These are phyloP conservation scores for Acleris emargana DNA, from an alignment of 2,888 invertebrate species.

Conservation along the genomic window DNA sequence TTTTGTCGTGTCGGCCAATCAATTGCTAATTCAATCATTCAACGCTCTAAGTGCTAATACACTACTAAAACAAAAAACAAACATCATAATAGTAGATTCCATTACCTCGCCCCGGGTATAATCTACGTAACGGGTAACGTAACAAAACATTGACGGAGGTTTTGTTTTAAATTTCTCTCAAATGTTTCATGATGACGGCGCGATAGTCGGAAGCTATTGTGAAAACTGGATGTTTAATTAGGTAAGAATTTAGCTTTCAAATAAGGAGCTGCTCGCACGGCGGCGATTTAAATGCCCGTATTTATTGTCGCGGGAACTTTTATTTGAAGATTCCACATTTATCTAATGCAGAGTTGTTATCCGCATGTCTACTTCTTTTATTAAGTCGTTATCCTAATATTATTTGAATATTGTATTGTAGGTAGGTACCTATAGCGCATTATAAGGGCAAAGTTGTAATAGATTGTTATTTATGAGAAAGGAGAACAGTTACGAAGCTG, in stretches of 20 bases:
- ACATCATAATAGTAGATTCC: conserved; percentile 39
- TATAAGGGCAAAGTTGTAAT: background rate
- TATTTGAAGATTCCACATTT: conserved; percentile 21
- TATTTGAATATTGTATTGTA: conserved; percentile 5
- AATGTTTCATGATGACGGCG: conserved; percentile 24
- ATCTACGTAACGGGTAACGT: conserved; percentile 36
- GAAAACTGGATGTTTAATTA: conserved; percentile 30
- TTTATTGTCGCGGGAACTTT: conserved; percentile 18
- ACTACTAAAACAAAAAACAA: conserved; percentile 50
- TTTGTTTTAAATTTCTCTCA: conserved; percentile 36
- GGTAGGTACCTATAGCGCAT: background rate
- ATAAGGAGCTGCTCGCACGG: conserved; percentile 26
- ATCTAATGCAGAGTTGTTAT: conserved; percentile 7
- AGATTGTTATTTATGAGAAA: conserved; percentile 15
- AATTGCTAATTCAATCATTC: conserved; percentile 64
- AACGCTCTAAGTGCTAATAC: conserved; percentile 53
- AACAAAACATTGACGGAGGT: conserved; percentile 22
- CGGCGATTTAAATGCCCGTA: conserved; percentile 16
- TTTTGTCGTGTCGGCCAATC: conserved; percentile 62
- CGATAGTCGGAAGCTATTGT: conserved; percentile 30
- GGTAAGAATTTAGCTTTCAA: conserved; percentile 32
- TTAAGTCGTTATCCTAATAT: background rate
- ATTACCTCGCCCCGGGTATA: conserved; percentile 22
- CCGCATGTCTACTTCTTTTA: conserved; percentile 8
- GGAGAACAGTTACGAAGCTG: conserved; percentile 29